phyloP scores from a whole-genome alignment of 2,113 vertebrate species.

The Phainopepla nitens region DNA sequence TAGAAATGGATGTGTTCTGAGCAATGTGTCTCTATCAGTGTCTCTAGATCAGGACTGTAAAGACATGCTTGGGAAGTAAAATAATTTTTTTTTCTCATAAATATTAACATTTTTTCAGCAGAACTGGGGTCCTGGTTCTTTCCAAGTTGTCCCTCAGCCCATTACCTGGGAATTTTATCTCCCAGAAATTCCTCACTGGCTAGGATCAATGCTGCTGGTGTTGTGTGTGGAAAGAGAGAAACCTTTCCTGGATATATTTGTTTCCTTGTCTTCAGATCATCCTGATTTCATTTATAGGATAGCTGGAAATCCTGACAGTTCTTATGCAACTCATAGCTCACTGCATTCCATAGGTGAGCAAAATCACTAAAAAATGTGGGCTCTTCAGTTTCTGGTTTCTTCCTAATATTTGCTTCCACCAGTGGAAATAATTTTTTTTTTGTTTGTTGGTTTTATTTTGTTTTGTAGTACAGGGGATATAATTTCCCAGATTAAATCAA shows the following conservation, averaged over 20 bases:
- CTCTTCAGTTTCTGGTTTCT: not conserved
- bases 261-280: not conserved
- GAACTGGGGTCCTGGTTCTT: not conserved
- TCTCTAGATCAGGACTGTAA: not conserved
- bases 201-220: not conserved
- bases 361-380: not conserved
- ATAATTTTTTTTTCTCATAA: not conserved
- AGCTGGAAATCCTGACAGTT: not conserved
- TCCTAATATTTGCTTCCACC: not conserved
- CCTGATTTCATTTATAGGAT: not conserved
- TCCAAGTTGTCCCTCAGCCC: not conserved
- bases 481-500: not conserved
- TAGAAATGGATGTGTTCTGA: not conserved
- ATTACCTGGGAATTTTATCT: not conserved
- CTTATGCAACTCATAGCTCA: not conserved
- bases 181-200: not conserved
- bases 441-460: not conserved
- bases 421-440: not conserved
- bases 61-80: not conserved
- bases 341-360: not conserved
- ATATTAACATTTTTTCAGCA: not conserved
- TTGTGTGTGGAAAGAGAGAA: not conserved
- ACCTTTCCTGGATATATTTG: not conserved
- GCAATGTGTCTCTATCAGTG: not conserved
- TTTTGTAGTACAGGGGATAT: not conserved